These are phyloP conservation scores for Butorides virescens DNA, from an alignment of 2,113 vertebrate genomes.

Conservation along the genomic window DNA sequence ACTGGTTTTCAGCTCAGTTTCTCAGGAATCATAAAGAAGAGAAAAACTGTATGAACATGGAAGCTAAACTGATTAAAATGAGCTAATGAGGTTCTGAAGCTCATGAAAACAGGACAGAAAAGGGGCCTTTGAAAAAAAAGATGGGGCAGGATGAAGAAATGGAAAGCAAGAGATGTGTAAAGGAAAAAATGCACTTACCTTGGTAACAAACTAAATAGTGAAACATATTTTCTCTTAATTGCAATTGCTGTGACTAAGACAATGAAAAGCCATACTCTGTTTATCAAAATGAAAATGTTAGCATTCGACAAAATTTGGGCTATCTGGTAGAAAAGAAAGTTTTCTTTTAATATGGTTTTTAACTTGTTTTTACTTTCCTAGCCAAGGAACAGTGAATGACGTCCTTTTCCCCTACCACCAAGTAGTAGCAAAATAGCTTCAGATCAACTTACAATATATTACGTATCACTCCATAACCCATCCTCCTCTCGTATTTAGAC, in stretches of 20 bases:
- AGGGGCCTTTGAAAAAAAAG: neutral
- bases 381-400: neutral
- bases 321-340: neutral
- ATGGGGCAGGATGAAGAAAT: neutral
- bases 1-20: neutral
- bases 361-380: neutral
- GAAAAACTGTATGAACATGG: neutral
- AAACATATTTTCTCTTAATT: neutral
- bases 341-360: neutral
- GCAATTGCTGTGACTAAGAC: neutral
- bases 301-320: neutral
- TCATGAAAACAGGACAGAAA: neutral
- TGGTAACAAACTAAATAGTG: neutral
- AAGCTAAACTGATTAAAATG: neutral
- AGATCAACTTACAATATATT: neutral
- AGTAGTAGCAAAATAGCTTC: neutral
- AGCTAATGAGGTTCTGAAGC: neutral
- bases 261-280: neutral
- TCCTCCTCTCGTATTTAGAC: neutral
- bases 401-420: neutral
- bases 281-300: neutral
- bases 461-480: neutral
- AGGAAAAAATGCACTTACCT: neutral
- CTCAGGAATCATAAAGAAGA: neutral
- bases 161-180: neutral